Percentiles rank a stretch among this genome's conserved stretches.
phyloP scores from a whole-genome alignment of 2,888 invertebrate genomes.

The Synanthedon myopaeformis region DNA sequence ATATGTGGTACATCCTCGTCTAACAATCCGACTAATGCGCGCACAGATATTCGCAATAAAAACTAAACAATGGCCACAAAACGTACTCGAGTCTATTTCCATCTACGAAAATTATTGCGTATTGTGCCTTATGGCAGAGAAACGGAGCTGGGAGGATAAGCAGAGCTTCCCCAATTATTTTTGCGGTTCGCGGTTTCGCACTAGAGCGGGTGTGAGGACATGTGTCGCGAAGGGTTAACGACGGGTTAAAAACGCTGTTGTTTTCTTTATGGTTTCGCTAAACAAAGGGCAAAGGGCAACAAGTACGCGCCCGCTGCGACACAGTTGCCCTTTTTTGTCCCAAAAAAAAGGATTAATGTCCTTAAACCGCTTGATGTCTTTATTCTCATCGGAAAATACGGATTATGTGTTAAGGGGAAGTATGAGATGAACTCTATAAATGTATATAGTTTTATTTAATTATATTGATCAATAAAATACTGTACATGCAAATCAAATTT shows the following conservation, averaged over 20 bases:
- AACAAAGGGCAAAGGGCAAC: conserved; percentile 51
- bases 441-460: too few relatives aligned
- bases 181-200: conserved; percentile 30
- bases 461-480: too few relatives aligned
- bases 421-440: too few relatives aligned
- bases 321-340: conserved; percentile 27
- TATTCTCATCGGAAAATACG: conserved; percentile 13
- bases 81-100: conserved; percentile 14
- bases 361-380: conserved; percentile 35
- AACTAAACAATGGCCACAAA: conserved; percentile 34
- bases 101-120: conserved; percentile 2
- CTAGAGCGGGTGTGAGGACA: conserved; percentile 28
- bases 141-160: neutral
- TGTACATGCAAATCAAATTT: too few relatives aligned
- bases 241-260: conserved; percentile 48
- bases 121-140: conserved; percentile 6
- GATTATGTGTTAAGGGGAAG: neutral
- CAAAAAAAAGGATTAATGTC: conserved; percentile 33
- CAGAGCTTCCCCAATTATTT: conserved; percentile 4
- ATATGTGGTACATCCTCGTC: conserved; percentile 35
- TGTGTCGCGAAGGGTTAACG: conserved; percentile 53
- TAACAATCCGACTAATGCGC: conserved; percentile 47
- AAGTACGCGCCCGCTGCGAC: conserved; percentile 51
- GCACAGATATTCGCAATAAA: conserved; percentile 48
- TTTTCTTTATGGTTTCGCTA: conserved; percentile 49